Conservation (phyloP, 2,888 invertebrate species). For the Cetonia aurata region DNA sequence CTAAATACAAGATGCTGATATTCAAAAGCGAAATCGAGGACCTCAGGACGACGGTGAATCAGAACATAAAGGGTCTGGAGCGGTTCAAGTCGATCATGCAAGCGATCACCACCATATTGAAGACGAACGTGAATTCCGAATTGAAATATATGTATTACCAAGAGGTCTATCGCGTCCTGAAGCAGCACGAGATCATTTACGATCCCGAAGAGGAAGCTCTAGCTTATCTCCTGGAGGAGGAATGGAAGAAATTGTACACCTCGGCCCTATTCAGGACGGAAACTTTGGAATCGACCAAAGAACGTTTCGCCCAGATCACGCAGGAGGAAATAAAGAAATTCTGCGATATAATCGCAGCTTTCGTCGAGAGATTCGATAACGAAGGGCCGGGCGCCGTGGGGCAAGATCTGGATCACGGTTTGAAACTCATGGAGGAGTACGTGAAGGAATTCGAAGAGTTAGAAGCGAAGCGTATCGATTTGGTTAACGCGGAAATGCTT, state of each 20-base stretch:
- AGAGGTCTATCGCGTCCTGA: conserved; percentile 82
- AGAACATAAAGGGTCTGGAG: conserved; percentile 82
- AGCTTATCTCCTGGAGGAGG: conserved; percentile 73
- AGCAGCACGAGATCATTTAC: conserved; percentile 76
- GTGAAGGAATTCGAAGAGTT: conserved; percentile 74
- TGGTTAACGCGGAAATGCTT: conserved; percentile 83
- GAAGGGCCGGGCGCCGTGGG: conserved; percentile 87
- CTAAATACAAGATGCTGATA: conserved; percentile 76
- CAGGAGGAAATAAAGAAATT: conserved; percentile 81
- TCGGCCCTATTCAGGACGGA: conserved; percentile 78
- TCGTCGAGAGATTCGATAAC: conserved; percentile 78
- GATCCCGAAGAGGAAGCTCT: conserved; percentile 70
- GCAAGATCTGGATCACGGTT: conserved; percentile 81
- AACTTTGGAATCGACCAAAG: conserved; percentile 84
- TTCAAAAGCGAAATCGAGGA: conserved; percentile 77
- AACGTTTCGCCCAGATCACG: conserved; percentile 86
- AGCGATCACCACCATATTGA: conserved; percentile 81
- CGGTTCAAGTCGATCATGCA: conserved; percentile 89
- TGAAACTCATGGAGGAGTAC: conserved; percentile 79
- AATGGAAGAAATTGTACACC: conserved; percentile 79
- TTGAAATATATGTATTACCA: conserved; percentile 80
- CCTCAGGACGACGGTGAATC: conserved; percentile 75
- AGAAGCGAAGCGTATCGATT: conserved; percentile 74
- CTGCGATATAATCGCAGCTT: conserved; percentile 72
- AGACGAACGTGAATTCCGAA: conserved; percentile 83